Evolutionary conservation across 2,797 vertebrate genomes (phyloP).

Genomic region (Hemitrygon akajei): DNA sequence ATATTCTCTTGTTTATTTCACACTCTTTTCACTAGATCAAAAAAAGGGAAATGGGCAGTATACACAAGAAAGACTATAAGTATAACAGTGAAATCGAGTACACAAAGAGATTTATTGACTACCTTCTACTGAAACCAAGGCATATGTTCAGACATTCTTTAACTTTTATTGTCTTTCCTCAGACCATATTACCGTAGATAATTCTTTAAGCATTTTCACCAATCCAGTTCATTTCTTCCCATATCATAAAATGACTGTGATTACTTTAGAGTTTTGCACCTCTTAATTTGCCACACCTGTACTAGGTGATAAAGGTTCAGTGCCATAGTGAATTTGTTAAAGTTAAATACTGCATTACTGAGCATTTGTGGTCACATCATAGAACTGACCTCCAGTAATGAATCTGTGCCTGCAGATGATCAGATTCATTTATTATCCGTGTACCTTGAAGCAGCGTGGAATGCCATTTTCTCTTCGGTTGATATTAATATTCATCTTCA

Average conservation of each 20-base stretch:
- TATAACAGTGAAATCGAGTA: neutral
- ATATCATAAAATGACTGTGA: constrained; percentile 48
- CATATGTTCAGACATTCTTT: constrained; percentile 55
- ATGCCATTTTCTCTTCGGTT: neutral
- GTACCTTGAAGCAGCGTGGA: neutral
- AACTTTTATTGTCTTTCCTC: constrained; percentile 45
- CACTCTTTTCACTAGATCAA: neutral
- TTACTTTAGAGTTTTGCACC: constrained; percentile 58
- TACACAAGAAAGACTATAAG: too few relatives aligned
- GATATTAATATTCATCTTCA: neutral
- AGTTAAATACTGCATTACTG: constrained; percentile 44
- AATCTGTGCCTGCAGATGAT: constrained; percentile 49
- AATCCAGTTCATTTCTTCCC: constrained; percentile 51
- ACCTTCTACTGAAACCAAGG: neutral
- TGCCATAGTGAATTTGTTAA: constrained; percentile 45
- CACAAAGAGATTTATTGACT: constrained; percentile 22
- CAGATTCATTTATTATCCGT: constrained; percentile 39
- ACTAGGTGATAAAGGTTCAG: constrained; percentile 46
- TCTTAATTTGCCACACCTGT: constrained; percentile 72
- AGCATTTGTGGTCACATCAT: constrained; percentile 40
- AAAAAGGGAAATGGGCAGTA: neutral
- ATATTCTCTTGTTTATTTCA: constrained; percentile 38
- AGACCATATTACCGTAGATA: constrained; percentile 47
- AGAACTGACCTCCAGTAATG: constrained; percentile 51
- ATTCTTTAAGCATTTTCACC: constrained; percentile 48